A percentile compares a stretch with the other conserved stretches of the same genome.
Evolutionary conservation across 2,888 invertebrate species (phyloP).

Genomic region (Eupeodes latifasciatus): DNA sequence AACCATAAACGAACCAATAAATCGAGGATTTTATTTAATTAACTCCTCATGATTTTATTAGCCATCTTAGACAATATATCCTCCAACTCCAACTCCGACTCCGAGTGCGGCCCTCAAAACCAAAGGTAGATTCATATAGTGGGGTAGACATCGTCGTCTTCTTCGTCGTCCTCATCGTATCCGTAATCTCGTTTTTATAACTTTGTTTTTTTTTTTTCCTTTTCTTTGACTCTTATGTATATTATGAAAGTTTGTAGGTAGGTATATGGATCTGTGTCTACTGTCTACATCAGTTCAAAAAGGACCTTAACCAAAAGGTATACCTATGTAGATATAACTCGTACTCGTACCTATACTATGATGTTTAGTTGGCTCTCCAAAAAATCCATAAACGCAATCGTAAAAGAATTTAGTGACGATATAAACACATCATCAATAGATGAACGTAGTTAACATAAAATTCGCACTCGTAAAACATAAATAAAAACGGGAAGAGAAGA

Average conservation of each 20-base stretch:
- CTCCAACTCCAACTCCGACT: not conserved
- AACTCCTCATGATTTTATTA: conserved; percentile 77
- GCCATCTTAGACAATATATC: conserved; percentile 58
- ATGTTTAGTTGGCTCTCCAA: conserved; percentile 31
- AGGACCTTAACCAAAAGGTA: conserved; percentile 20
- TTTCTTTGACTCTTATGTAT: not conserved
- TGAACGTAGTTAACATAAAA: conserved; percentile 76
- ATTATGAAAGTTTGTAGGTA: not conserved
- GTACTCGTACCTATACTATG: not conserved
- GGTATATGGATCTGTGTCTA: not conserved
- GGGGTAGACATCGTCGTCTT: conserved; percentile 42
- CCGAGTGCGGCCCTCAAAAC: not conserved
- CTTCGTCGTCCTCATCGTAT: not conserved
- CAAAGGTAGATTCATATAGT: conserved; percentile 61
- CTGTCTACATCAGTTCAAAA: conserved; percentile 1
- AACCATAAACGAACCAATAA: conserved; percentile 76
- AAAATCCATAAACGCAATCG: conserved; percentile 79
- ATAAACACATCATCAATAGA: conserved; percentile 83
- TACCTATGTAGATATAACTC: not conserved
- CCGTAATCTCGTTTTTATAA: conserved; percentile 72
- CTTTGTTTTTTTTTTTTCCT: conserved; percentile 39
- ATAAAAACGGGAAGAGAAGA: conserved; percentile 40
- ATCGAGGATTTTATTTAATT: conserved; percentile 76
- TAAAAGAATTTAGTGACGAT: conserved; percentile 83
- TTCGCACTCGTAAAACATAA: conserved; percentile 76